A percentile compares a stretch with the other conserved stretches of the same genome.
Evolutionary conservation across 2,888 invertebrate genomes (phyloP).

Genomic region (Callyntrura sp.): DNA sequence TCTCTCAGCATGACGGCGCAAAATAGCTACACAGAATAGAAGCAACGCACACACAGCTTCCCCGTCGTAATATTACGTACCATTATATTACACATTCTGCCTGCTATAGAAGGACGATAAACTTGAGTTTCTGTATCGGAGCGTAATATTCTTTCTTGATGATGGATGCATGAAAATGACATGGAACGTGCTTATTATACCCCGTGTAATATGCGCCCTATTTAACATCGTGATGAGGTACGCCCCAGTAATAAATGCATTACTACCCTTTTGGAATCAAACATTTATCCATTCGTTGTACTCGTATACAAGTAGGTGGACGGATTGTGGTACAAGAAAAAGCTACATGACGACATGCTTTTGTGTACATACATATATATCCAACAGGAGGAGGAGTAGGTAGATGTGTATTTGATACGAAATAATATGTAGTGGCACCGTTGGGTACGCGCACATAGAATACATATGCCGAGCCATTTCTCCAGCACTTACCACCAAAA

Average conservation of each 20-base stretch:
- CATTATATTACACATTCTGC: background rate
- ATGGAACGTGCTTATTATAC: constrained; percentile 51
- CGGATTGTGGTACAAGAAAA: background rate
- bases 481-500: too few species aligned
- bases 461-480: too few species aligned
- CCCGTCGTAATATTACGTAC: constrained; percentile 2
- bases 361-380: too few species aligned
- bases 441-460: too few species aligned
- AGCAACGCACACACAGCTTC: background rate
- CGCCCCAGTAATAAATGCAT: constrained; percentile 15
- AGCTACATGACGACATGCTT: background rate
- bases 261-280: background rate
- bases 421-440: too few species aligned
- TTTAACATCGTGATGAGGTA: constrained; percentile 46
- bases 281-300: background rate
- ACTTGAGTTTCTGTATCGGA: background rate
- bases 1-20: constrained; percentile 42
- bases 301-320: too few species aligned
- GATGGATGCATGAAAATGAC: constrained; percentile 27
- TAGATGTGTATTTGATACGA: too few species aligned
- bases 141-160: background rate
- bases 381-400: too few species aligned
- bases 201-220: constrained; percentile 1
- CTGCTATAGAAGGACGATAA: background rate
- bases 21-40: background rate